Evolutionary conservation across 92 coral and sea anemone species (phyloP).

Genomic region (Isaurus tuberculatus): DNA sequence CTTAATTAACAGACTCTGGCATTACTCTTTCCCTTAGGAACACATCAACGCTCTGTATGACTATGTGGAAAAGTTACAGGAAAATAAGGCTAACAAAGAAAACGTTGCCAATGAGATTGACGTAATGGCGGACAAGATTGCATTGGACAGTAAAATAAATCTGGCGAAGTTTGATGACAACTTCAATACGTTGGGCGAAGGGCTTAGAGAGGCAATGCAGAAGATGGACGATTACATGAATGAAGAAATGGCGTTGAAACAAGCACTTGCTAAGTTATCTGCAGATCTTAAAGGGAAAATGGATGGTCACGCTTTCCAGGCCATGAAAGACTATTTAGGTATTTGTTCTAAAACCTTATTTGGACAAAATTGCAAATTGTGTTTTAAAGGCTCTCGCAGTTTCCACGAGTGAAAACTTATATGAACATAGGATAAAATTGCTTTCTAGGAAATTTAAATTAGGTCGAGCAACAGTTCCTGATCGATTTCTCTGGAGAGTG

Average conservation of each 20-base stretch:
- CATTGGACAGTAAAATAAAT: constrained; percentile 89
- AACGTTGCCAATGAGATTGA: constrained; percentile 98
- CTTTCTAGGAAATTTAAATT: too few relatives aligned
- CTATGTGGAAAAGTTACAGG: constrained; percentile 82
- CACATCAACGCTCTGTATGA: constrained; percentile 83
- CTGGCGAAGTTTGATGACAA: constrained; percentile 88
- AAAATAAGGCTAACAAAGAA: constrained; percentile 93
- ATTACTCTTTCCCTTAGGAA: constrained; percentile 47
- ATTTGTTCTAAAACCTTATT: neutral
- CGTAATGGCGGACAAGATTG: constrained; percentile 92
- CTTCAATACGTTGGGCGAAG: constrained; percentile 89
- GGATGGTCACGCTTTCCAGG: constrained; percentile 90
- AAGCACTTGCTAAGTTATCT: constrained; percentile 88
- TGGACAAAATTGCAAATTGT: neutral
- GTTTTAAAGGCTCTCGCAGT: too few relatives aligned
- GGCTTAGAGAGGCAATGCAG: constrained; percentile 89
- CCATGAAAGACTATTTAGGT: constrained; percentile 90
- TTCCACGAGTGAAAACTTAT: too few relatives aligned
- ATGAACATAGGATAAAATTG: too few relatives aligned
- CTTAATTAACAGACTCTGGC: neutral
- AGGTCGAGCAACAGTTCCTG: too few relatives aligned
- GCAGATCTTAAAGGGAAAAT: constrained; percentile 93
- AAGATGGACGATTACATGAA: constrained; percentile 99
- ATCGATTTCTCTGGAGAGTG: too few relatives aligned
- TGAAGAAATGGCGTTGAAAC: constrained; percentile 91